Conservation (phyloP, 2,113 vertebrate species). For the Bos javanicus region DNA sequence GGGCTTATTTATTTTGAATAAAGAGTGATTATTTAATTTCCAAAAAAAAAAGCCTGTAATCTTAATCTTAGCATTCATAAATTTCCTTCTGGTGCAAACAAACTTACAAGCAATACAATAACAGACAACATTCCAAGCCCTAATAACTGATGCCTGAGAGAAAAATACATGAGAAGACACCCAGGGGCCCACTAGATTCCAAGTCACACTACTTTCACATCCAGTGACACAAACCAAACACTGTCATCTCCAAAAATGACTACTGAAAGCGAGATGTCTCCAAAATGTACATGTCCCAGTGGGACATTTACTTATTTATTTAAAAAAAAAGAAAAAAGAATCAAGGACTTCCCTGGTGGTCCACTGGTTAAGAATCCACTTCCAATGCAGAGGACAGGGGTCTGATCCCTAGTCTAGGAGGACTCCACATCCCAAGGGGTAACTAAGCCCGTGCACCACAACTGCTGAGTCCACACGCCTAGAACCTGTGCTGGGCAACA, state of each 20-base stretch:
- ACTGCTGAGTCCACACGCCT: background rate
- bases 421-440: background rate
- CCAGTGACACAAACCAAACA: background rate
- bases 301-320: background rate
- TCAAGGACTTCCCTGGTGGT: background rate
- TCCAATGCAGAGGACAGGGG: background rate
- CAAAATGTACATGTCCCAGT: background rate
- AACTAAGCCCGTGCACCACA: background rate
- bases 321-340: background rate
- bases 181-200: background rate
- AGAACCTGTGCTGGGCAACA: background rate
- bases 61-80: background rate
- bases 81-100: background rate
- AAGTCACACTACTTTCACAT: background rate
- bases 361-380: background rate
- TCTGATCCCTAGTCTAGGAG: background rate
- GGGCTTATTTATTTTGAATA: slow-evolving; percentile 68
- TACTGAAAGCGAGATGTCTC: background rate
- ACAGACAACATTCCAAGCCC: background rate
- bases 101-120: background rate
- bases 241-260: background rate
- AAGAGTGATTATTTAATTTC: slow-evolving; percentile 55
- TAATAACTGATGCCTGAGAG: background rate
- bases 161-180: background rate
- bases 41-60: background rate